Base-by-base conservation (phyloP, 2,888 invertebrate genomes). In the Adineta ricciae region DNA sequence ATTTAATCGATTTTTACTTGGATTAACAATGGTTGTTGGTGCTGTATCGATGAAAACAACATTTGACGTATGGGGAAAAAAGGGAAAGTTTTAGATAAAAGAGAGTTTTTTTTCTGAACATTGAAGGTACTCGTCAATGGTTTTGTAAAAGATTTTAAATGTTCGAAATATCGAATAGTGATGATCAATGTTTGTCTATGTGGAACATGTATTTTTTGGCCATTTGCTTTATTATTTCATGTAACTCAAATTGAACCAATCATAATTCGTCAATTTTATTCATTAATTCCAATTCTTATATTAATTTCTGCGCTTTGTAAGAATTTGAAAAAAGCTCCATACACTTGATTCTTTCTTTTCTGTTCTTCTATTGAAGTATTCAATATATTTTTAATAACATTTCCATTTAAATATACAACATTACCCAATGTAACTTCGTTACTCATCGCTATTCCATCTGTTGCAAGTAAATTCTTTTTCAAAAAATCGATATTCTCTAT, bases 111-210 rank as follows among this genome's bases (percentile, higher is more conserved):
- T 41, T 73, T n/a, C 11, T 46, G 8, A 8, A 46, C 11, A 27
- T 5, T 11, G n/a, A 24, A 78, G 78, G 16, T 78, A 41, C 38
- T 78, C 41, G 11, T 78, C 0, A 41, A 78, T n/a, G 24, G 41
- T 78, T 41, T 78, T n/a, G 19, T 78, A 24, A 78, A 78, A 24
- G 36, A 41, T 78, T 78, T 78, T 24, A 78, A 36, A n/a, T 24
- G 36, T n/a, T 9, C 24, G n/a, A 78, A 78, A 78, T 78, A n/a
- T n/a, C 38, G 24, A n/a, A 78, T n/a, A 78, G 38, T 78, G 2
- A 78, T 78, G 41, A 78, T 78, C 14, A 78, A n/a, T 78, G 41
- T 78, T 11, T 78, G 78, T 78, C n/a, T 78, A 38, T 78, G 9
- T 78, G 41, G 78, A 9, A 78, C 78, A 78, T 24, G 21, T 41